A percentile compares a stretch with the other conserved stretches of the same genome.
phyloP scores from a whole-genome alignment of 2,797 vertebrate species.

The Sebastes cheni region DNA sequence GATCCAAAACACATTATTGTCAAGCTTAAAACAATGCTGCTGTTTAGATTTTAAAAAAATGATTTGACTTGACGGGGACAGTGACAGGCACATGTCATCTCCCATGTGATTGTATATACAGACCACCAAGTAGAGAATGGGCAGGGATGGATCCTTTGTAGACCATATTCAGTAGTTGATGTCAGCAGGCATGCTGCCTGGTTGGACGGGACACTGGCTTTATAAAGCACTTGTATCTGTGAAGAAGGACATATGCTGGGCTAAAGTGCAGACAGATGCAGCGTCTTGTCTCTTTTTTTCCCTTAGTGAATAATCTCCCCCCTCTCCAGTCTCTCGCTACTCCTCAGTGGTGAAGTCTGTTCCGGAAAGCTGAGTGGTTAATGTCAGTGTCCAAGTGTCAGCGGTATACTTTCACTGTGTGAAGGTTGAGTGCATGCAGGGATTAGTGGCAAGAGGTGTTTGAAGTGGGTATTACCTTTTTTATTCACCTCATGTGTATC shows the following conservation, averaged over 20 bases:
- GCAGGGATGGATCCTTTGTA: not conserved
- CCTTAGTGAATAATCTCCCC: conserved; percentile 42
- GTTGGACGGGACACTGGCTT: not conserved
- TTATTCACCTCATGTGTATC: conserved; percentile 62
- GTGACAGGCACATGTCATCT: no score
- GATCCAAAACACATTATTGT: not conserved
- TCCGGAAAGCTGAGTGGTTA: conserved; percentile 48
- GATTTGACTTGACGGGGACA: not conserved
- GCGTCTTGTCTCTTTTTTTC: not conserved
- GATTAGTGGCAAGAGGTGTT: conserved; percentile 68
- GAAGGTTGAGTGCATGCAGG: conserved; percentile 63
- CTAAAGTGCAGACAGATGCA: conserved; percentile 25
- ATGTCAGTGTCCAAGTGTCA: conserved; percentile 57
- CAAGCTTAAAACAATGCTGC: not conserved
- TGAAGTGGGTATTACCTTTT: conserved; percentile 70
- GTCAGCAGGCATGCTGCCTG: not conserved
- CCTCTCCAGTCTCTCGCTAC: conserved; percentile 23
- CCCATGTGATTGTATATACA: not conserved
- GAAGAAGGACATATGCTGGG: conserved; percentile 11
- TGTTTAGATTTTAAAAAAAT: not conserved
- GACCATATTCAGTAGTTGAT: not conserved
- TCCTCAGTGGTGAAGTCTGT: conserved; percentile 40
- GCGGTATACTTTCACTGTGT: conserved; percentile 41
- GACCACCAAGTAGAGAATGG: not conserved
- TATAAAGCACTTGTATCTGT: conserved; percentile 4